Evolutionary conservation across 2,797 vertebrate genomes (phyloP).

Genomic region (Pseudochirops corinnae): DNA sequence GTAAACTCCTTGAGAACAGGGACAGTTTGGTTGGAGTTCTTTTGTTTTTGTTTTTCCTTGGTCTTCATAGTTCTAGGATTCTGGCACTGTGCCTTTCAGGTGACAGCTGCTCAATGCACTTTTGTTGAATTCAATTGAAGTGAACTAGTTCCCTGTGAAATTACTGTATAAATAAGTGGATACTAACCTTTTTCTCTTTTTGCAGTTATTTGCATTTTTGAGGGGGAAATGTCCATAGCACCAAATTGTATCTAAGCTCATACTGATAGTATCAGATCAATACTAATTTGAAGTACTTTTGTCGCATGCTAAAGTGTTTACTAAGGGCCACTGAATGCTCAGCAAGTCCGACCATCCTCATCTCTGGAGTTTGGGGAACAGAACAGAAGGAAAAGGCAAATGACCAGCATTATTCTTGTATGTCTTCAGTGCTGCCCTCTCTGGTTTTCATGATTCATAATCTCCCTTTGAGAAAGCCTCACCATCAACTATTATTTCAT

Average conservation of each 20-base stretch:
- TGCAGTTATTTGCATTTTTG: not conserved
- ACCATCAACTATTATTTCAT: not conserved
- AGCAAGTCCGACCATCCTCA: no score
- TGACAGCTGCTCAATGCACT: conserved; percentile 4
- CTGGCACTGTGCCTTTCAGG: not conserved
- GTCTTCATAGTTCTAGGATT: not conserved
- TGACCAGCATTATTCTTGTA: not conserved
- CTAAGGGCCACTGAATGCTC: not conserved
- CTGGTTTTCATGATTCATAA: not conserved
- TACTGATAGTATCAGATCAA: not conserved
- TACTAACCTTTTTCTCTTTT: conserved; percentile 29
- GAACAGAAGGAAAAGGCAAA: not conserved
- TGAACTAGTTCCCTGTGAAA: not conserved
- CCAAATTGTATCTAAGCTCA: conserved; percentile 23
- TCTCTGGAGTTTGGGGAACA: not conserved
- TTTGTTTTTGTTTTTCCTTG: not conserved
- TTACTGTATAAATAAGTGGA: conserved; percentile 12
- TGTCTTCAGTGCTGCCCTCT: fast-evolving
- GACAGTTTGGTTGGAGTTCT: not conserved
- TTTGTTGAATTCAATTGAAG: not conserved
- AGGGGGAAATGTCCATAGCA: conserved; percentile 17
- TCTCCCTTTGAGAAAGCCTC: not conserved
- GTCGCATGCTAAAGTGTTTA: not conserved
- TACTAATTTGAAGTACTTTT: conserved; percentile 2
- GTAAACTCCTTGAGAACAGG: not conserved